Evolutionary conservation across 2,113 vertebrate species (phyloP).

Genomic region (Aplodontia rufa): DNA sequence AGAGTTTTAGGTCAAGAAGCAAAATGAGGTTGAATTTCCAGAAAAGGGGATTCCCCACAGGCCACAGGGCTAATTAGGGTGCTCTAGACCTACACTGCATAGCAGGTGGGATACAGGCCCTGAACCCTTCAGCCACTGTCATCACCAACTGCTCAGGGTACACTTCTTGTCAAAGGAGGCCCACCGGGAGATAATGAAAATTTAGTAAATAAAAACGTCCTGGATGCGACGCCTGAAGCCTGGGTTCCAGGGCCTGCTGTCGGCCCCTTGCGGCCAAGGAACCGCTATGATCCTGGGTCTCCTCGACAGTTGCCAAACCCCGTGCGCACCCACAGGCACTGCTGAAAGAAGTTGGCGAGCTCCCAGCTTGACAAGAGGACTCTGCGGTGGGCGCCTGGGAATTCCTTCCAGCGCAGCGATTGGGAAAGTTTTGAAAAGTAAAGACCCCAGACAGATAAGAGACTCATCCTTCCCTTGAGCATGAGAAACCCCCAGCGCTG

Average conservation of each 20-base stretch:
- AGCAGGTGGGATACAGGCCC: conserved; percentile 15
- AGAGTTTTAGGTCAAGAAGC: conserved; percentile 25
- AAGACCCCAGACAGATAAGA: conserved; percentile 15
- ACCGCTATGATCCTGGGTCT: background rate
- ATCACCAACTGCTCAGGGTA: background rate
- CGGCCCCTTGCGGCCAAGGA: conserved; percentile 15
- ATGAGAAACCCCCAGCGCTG: background rate
- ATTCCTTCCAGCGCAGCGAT: conserved; percentile 25
- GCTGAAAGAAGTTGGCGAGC: conserved; percentile 79
- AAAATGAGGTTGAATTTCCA: conserved; percentile 56
- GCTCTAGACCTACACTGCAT: background rate
- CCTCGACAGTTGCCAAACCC: background rate
- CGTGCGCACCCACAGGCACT: conserved; percentile 20
- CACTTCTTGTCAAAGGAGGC: conserved; percentile 4
- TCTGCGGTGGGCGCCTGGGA: conserved; percentile 24
- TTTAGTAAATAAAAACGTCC: conserved; percentile 23
- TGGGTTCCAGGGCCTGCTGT: background rate
- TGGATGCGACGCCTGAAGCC: background rate
- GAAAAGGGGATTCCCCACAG: conserved; percentile 50
- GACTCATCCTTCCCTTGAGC: background rate
- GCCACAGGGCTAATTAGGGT: conserved; percentile 22
- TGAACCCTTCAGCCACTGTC: background rate
- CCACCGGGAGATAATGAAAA: background rate
- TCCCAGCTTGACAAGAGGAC: conserved; percentile 38
- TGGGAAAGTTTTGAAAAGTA: conserved; percentile 66